phyloP scores from a whole-genome alignment of 2,113 vertebrate genomes.

The Raja brachyura region DNA sequence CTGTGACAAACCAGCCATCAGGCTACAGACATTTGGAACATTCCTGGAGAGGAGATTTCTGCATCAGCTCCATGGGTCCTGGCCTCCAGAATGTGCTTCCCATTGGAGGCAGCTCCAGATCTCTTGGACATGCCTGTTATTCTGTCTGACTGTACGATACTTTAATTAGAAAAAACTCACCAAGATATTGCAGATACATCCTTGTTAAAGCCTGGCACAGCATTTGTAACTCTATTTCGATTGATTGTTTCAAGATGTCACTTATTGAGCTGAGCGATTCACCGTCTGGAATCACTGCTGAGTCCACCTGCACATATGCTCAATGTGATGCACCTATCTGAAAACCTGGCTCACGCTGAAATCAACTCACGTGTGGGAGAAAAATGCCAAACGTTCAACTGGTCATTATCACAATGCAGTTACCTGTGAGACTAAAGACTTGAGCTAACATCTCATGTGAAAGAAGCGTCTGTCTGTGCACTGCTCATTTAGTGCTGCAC shows the following conservation, averaged over 20 bases:
- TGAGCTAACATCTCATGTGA: too few relatives aligned
- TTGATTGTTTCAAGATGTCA: background rate
- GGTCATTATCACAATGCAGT: too few relatives aligned
- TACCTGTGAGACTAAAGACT: too few relatives aligned
- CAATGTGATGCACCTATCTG: too few relatives aligned
- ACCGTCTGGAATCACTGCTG: background rate
- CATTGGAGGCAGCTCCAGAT: background rate
- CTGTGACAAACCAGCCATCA: background rate
- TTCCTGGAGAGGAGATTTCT: background rate
- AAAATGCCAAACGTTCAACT: too few relatives aligned
- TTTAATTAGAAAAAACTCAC: slow-evolving; percentile 21
- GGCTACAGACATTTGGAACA: background rate
- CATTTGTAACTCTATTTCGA: background rate
- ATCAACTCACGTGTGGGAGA: too few relatives aligned
- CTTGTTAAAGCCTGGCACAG: background rate
- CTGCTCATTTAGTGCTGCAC: too few relatives aligned
- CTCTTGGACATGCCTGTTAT: background rate
- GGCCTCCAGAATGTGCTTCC: background rate
- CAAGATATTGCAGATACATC: background rate
- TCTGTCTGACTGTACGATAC: background rate
- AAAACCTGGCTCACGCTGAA: too few relatives aligned
- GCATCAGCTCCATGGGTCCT: background rate
- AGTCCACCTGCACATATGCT: too few relatives aligned
- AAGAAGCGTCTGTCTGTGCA: too few relatives aligned
- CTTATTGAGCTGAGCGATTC: background rate